Evolutionary conservation across 2,113 vertebrate species (phyloP).

Genomic region (Vanacampus margaritifer): DNA sequence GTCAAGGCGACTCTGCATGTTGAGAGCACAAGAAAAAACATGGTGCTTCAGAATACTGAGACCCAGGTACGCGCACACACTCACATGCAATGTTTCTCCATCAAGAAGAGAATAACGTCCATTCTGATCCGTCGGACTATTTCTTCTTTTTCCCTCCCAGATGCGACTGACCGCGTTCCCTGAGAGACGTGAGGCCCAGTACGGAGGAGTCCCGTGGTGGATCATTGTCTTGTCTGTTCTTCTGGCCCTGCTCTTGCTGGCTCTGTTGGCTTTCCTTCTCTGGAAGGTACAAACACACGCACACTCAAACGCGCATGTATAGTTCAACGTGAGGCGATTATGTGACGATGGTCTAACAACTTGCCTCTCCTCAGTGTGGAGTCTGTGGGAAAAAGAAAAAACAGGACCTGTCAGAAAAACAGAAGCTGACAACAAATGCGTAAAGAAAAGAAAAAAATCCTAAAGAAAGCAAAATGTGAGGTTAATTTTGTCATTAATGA

Average conservation of each 20-base stretch:
- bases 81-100: background rate
- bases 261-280: constrained; percentile 84
- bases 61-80: constrained; percentile 69
- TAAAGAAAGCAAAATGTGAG: constrained; percentile 68
- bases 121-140: no score
- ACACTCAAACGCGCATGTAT: background rate
- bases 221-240: constrained; percentile 88
- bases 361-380: constrained; percentile 87
- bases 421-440: constrained; percentile 93
- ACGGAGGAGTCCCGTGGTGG: constrained; percentile 88
- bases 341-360: constrained; percentile 80
- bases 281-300: constrained; percentile 85
- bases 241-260: constrained; percentile 85
- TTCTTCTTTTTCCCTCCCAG: constrained; percentile 55
- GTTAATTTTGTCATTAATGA: constrained; percentile 61
- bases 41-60: constrained; percentile 76
- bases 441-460: constrained; percentile 79
- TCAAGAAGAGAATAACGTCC: background rate
- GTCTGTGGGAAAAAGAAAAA: constrained; percentile 96
- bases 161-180: constrained; percentile 87
- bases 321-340: constrained; percentile 43
- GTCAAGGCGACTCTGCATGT: constrained; percentile 79
- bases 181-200: constrained; percentile 73
- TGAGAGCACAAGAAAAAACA: constrained; percentile 70
- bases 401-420: constrained; percentile 93